These are phyloP conservation scores for Onychostruthus taczanowskii DNA, from an alignment of 2,113 vertebrate genomes.

Conservation along the genomic window DNA sequence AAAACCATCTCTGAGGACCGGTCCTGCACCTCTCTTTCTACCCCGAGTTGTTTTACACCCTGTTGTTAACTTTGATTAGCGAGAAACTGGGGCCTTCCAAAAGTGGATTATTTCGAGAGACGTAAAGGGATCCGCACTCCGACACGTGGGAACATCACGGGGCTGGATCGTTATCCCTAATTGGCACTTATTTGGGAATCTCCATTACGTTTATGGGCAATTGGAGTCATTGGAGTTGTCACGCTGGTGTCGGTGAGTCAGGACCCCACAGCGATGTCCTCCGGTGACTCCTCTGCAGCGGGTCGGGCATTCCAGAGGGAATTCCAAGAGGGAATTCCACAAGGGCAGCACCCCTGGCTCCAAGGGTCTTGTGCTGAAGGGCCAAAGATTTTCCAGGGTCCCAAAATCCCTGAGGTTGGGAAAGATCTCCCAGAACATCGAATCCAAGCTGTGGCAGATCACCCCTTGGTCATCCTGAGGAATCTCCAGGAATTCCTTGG, in stretches of 20 bases:
- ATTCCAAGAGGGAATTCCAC: neutral
- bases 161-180: neutral
- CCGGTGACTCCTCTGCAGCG: neutral
- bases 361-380: too few relatives aligned
- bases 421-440: accelerated
- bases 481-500: accelerated
- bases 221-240: neutral
- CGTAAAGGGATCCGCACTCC: neutral
- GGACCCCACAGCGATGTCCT: neutral
- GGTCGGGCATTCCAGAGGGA: accelerated
- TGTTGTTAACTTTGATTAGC: neutral
- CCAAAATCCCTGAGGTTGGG: neutral
- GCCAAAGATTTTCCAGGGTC: neutral
- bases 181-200: neutral
- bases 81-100: neutral
- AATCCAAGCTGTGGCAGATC: accelerated
- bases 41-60: neutral
- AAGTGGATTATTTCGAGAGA: neutral
- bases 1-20: neutral
- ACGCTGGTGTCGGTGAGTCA: neutral
- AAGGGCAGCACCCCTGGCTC: neutral
- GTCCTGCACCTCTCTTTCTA: neutral
- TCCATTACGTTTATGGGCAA: neutral
- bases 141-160: neutral
- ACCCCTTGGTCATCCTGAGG: accelerated